Base-by-base conservation (phyloP, 2,113 vertebrate genomes). In the Turnix velox region DNA sequence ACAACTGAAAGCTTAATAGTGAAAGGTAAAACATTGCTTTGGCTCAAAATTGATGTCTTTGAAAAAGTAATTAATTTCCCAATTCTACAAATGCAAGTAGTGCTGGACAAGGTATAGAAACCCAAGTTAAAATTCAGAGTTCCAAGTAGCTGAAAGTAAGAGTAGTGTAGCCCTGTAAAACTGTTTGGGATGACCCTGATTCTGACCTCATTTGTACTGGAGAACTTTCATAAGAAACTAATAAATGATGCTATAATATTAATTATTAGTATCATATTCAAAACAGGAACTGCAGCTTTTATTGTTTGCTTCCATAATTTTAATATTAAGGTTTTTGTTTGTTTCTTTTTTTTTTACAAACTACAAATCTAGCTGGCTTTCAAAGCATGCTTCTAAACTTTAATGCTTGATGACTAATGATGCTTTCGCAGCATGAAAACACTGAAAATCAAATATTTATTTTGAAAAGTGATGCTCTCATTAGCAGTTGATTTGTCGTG, bases 21-120 rank as follows among this genome's bases (percentile, higher is more conserved):
- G 57, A 88, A 80, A 89, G 31, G 65, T 92, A 80, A 96, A 94
- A 87, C 58, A 92, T 59, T 76, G 28, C 23, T 90, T 84, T 57
- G 88, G 31, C 63, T 81, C 18, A 75, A 81, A 94, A 90, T 51
- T 16, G 80, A 89, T 0, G 2, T 48, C 76, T 90, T 49, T 92
- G 75, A 57, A 92, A 94, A 92, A 80, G 5, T 82, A 77, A 74
- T 81, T 61, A 67, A 83, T 82, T 94, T 89, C 31, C 42, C n/a
- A 73, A 1, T 77, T 18, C 24, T 90, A 51, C 18, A 65, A 69
- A 79, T 48, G 30, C 16, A 75, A 79, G 31, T 46, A 55, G 7
- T 72, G 18, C 42, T 79, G 46, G 54, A 9, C 14, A 62, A 17
- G n/a, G 4, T 87, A 10, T 51, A 39, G 35, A 67, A 3, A 48